A percentile compares a stretch with the other conserved stretches of the same genome.
These are phyloP conservation scores for Coelopa frigida DNA, from an alignment of 1,140 invertebrate genomes.

Conservation along the genomic window DNA sequence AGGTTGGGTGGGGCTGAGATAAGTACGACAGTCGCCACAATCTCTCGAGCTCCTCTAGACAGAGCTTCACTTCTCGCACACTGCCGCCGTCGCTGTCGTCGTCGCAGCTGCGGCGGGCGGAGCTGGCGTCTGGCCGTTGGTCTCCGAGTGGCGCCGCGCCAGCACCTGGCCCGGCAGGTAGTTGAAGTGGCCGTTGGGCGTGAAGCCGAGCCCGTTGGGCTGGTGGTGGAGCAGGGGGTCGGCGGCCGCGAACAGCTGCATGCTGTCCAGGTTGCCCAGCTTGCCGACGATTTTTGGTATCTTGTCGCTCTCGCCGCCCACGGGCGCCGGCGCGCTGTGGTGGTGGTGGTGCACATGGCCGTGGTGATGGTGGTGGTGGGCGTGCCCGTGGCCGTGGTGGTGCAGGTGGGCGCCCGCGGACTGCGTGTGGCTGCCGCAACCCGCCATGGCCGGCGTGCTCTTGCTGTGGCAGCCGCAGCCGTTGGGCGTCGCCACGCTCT, in stretches of 20 bases:
- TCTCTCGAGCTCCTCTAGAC: neutral
- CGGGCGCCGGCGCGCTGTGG: conserved; percentile 28
- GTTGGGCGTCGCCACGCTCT: conserved; percentile 7
- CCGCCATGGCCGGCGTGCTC: conserved; percentile 30
- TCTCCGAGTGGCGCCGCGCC: conserved; percentile 32
- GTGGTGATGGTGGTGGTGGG: conserved; percentile 10
- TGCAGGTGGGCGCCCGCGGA: conserved; percentile 9
- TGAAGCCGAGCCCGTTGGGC: neutral
- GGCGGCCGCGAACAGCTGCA: conserved; percentile 16
- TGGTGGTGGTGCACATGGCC: conserved; percentile 16
- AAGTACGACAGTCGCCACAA: neutral
- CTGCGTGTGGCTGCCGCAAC: conserved; percentile 4
- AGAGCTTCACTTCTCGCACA: conserved; percentile 12
- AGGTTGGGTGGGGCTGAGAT: too few relatives aligned
- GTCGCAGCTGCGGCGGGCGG: neutral
- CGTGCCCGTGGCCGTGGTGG: conserved; percentile 17
- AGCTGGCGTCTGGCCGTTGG: conserved; percentile 19
- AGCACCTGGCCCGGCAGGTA: conserved; percentile 24
- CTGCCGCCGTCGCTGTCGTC: neutral
- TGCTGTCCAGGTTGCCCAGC: conserved; percentile 37
- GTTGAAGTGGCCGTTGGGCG: conserved; percentile 23
- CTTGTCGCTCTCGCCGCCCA: conserved; percentile 36
- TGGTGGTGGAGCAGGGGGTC: conserved; percentile 3
- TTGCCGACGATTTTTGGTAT: conserved; percentile 46
- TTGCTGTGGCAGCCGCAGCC: conserved; percentile 17